These are phyloP conservation scores for Upupa epops DNA, from an alignment of 2,113 vertebrate genomes.

Conservation along the genomic window DNA sequence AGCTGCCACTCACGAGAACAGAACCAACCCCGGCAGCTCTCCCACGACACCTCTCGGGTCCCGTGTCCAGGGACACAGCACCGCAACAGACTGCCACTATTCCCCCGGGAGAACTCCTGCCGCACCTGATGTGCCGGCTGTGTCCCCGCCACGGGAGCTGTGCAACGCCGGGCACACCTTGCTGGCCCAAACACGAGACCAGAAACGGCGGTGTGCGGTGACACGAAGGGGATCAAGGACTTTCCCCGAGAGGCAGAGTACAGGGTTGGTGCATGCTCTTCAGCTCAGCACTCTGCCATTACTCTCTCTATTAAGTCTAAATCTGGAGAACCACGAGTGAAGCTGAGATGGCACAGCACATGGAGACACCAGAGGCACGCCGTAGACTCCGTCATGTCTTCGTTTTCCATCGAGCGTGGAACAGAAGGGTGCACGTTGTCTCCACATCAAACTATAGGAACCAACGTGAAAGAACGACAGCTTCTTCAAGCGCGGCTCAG, in stretches of 20 bases:
- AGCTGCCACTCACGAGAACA: background rate
- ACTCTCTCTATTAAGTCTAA: background rate
- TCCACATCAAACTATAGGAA: background rate
- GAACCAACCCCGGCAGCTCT: background rate
- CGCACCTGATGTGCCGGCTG: background rate
- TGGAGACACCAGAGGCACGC: background rate
- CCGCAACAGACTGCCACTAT: background rate
- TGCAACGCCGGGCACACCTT: background rate
- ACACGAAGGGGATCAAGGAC: background rate
- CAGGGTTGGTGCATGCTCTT: background rate
- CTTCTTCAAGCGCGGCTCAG: constrained; percentile 15
- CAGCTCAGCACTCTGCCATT: background rate
- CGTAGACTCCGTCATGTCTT: constrained; percentile 6
- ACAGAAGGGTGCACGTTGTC: constrained; percentile 1
- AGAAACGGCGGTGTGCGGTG: background rate
- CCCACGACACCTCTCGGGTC: background rate
- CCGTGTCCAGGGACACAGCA: background rate
- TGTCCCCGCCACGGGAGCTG: background rate
- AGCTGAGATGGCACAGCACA: background rate
- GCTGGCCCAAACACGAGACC: background rate
- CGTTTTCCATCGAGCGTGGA: background rate
- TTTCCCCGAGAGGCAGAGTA: background rate
- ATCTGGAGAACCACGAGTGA: background rate
- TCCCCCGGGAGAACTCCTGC: background rate
- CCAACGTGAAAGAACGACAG: background rate